These are phyloP conservation scores for Falco cherrug DNA, from an alignment of 2,797 vertebrate genomes.

Conservation along the genomic window DNA sequence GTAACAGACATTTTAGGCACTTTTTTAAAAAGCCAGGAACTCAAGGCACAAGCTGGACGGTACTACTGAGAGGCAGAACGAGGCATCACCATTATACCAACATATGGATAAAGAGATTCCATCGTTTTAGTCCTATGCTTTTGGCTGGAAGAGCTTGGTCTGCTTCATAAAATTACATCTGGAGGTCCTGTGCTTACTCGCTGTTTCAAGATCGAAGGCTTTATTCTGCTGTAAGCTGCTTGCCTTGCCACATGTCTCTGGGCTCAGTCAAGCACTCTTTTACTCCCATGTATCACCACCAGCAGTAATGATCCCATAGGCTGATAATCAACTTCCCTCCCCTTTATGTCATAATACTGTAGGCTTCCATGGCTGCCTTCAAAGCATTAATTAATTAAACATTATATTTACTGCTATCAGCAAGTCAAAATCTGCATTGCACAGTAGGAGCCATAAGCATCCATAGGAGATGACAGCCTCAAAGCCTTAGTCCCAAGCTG, in stretches of 20 bases:
- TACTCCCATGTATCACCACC: background rate
- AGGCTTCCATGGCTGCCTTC: background rate
- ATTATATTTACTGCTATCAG: background rate
- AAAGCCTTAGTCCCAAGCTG: background rate
- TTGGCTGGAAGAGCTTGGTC: background rate
- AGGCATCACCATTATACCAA: background rate
- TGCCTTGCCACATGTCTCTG: background rate
- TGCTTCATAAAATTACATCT: conserved; percentile 17
- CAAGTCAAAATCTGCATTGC: conserved; percentile 17
- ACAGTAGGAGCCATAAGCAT: background rate
- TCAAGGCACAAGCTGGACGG: background rate
- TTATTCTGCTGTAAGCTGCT: conserved; percentile 8
- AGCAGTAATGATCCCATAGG: background rate
- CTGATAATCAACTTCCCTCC: background rate
- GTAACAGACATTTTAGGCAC: background rate
- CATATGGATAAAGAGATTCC: background rate
- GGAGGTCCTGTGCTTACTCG: background rate
- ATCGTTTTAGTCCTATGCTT: background rate
- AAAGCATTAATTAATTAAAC: conserved; percentile 8
- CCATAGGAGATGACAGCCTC: background rate
- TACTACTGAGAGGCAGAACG: background rate
- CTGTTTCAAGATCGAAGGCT: conserved; percentile 5
- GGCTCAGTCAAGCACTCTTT: background rate
- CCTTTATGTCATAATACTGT: background rate
- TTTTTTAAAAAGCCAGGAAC: background rate